Base-by-base conservation (phyloP, 2,888 invertebrate genomes). In the Keiferia lycopersicella region DNA sequence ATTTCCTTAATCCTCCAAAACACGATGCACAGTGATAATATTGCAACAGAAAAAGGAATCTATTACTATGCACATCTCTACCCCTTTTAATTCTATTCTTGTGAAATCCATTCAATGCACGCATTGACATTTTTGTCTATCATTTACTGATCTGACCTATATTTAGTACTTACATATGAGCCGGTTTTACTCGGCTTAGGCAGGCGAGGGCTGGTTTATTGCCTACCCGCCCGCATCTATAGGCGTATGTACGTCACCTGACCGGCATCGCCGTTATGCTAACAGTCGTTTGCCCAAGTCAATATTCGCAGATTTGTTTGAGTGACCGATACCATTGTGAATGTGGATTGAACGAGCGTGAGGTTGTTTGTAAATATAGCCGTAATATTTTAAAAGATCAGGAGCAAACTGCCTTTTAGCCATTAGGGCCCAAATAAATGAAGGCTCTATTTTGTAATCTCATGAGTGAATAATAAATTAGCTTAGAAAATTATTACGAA, bases 111-210 rank as follows among this genome's bases (percentile, higher is more conserved):
- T n/a, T n/a, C n/a, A n/a, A n/a, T n/a, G n/a, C n/a, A n/a, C n/a
- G n/a, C n/a, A n/a, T n/a, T n/a, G n/a, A n/a, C n/a, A n/a, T n/a
- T n/a, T 45, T 45, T 45, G n/a, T n/a, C 16, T 16, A 16, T n/a
- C n/a, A 45, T n/a, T n/a, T 7, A 45, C 45, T 45, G 16, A 16
- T 6, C 45, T 45, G 16, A 16, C 4, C 45, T 45, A 56, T 30
- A 34, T 6, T 30, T 6, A 8, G 34, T 34, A 34, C 34, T 56
- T 56, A 26, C n/a, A n/a, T 30, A 56, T 26, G 56, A 34, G 12
- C 14, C 56, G 10, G 56, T 34, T 60, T 60, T 26, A 14, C 45
- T 22, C 41, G n/a, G 45, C 60, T 60, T 60, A 41, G 26, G 12
- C 41, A 26, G 60, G 26, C 26, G 8, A 48, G 30, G 56, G 56